phyloP scores from a whole-genome alignment of 2,797 vertebrate genomes.

The Phoxinus dragarum region DNA sequence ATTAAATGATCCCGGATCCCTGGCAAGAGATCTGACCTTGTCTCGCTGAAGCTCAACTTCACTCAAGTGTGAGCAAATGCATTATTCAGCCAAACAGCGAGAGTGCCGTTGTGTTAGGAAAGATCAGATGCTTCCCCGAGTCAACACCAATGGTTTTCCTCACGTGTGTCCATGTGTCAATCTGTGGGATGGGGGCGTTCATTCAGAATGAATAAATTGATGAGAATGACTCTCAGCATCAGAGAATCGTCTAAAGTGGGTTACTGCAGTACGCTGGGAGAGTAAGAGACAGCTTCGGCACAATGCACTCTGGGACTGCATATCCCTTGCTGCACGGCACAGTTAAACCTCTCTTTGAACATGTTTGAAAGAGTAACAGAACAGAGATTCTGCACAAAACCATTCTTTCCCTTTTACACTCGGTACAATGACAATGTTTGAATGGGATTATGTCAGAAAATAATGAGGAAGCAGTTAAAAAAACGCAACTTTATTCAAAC shows the following conservation, averaged over 20 bases:
- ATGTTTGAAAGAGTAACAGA: conserved; percentile 45
- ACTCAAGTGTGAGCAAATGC: not conserved
- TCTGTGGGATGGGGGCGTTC: not conserved
- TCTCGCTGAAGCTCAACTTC: not conserved
- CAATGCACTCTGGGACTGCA: conserved; percentile 16
- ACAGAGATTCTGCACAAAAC: conserved; percentile 67
- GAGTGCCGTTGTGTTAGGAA: not conserved
- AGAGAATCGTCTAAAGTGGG: conserved; percentile 35
- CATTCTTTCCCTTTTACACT: conserved; percentile 63
- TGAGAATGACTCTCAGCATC: conserved; percentile 5
- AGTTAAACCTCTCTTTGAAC: conserved; percentile 49
- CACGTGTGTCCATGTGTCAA: not conserved
- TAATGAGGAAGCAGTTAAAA: conserved; percentile 36
- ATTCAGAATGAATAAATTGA: conserved; percentile 15
- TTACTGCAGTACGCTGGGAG: conserved; percentile 23
- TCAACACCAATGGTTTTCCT: not conserved
- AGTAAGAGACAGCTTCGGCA: conserved; percentile 21
- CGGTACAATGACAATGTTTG: conserved; percentile 62
- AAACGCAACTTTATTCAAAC: conserved; percentile 15
- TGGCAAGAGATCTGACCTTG: conserved; percentile 20
- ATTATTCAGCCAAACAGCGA: not conserved
- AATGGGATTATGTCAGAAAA: conserved; percentile 72
- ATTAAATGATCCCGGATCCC: not conserved
- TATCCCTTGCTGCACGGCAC: conserved; percentile 11
- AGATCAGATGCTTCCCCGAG: not conserved